Conservation (phyloP, 2,797 vertebrate species). For the Tadarida brasiliensis region DNA sequence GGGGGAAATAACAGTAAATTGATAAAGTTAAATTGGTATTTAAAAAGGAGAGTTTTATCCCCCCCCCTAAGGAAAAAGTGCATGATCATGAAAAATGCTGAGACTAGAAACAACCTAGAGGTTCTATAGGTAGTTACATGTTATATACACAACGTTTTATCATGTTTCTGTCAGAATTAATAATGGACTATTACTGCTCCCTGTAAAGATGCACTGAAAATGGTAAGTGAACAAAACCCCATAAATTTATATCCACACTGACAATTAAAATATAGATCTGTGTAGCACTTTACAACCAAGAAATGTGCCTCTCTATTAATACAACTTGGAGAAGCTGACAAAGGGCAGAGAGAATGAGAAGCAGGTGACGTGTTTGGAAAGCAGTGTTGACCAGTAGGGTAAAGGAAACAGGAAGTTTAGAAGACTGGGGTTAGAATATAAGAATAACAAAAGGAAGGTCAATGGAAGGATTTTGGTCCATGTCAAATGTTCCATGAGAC, state of each 20-base stretch:
- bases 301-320: background rate
- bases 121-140: background rate
- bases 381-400: background rate
- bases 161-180: background rate
- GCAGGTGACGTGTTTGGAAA: background rate
- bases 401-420: background rate
- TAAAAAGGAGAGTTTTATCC: background rate
- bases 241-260: conserved; percentile 17
- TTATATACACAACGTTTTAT: background rate
- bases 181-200: background rate
- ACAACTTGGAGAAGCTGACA: background rate
- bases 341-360: background rate
- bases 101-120: conserved; percentile 17
- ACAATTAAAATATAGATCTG: background rate
- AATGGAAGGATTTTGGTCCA: background rate
- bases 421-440: conserved; percentile 6
- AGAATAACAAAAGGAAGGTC: background rate
- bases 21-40: background rate
- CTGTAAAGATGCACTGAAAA: conserved; percentile 37
- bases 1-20: background rate
- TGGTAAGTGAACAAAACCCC: conserved; percentile 3
- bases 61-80: background rate
- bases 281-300: background rate
- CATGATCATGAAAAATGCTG: background rate
- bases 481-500: background rate